These are phyloP conservation scores for Stylophora pistillata DNA, from an alignment of 64 coral and sea anemone genomes.

Conservation along the genomic window DNA sequence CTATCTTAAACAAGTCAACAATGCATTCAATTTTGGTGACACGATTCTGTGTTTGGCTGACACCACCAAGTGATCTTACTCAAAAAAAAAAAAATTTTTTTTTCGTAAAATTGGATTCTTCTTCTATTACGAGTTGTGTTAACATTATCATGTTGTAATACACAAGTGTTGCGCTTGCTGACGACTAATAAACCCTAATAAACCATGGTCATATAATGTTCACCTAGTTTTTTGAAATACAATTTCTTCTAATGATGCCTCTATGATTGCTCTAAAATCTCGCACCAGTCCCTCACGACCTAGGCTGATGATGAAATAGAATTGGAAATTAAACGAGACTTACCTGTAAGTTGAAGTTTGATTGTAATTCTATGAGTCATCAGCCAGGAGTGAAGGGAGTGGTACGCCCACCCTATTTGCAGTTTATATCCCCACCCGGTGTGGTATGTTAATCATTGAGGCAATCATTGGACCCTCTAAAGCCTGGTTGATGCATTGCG, in stretches of 20 bases:
- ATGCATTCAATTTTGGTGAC: slow-evolving; percentile 38
- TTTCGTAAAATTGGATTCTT: neutral
- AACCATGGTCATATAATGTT: neutral
- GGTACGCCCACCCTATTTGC: neutral
- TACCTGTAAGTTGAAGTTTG: too few species aligned
- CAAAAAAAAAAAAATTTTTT: too few species aligned
- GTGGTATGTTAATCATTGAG: neutral
- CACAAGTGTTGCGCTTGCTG: neutral
- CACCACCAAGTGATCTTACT: neutral
- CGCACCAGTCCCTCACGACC: neutral
- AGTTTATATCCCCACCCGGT: neutral
- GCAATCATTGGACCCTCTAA: too few species aligned
- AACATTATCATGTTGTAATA: neutral
- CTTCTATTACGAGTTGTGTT: neutral
- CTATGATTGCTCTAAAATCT: neutral
- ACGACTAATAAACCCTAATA: neutral
- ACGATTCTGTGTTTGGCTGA: slow-evolving; percentile 5
- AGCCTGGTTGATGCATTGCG: slow-evolving; percentile 2
- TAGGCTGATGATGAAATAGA: slow-evolving; percentile 17
- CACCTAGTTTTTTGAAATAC: neutral
- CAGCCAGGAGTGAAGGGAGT: neutral
- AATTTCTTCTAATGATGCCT: neutral
- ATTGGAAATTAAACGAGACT: too few species aligned
- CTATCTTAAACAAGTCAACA: too few species aligned
- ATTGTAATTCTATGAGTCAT: too few species aligned